Evolutionary conservation across 2,797 vertebrate species (phyloP).

Genomic region (Perodicticus potto): DNA sequence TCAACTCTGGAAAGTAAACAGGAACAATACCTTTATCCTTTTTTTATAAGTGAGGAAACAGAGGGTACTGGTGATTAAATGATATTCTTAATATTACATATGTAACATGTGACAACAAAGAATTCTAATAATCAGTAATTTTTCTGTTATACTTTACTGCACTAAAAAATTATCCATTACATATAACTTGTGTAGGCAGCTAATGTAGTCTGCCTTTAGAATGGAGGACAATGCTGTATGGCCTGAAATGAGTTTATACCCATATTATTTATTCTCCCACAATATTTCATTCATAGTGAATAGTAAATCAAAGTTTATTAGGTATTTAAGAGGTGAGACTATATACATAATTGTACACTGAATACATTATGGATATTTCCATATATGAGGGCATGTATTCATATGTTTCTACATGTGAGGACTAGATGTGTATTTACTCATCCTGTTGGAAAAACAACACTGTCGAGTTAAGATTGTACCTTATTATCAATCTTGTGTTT

Average conservation of each 20-base stretch:
- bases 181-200: background rate
- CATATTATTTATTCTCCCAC: background rate
- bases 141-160: background rate
- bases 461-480: background rate
- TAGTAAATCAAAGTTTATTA: background rate
- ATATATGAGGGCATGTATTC: background rate
- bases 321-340: background rate
- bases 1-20: background rate
- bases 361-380: background rate
- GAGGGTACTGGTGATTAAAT: background rate
- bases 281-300: background rate
- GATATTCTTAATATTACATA: background rate
- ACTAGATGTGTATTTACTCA: slow-evolving; percentile 4
- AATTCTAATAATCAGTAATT: background rate
- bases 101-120: slow-evolving; percentile 46
- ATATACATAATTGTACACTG: background rate
- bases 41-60: slow-evolving; percentile 54
- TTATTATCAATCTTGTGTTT: slow-evolving; percentile 50
- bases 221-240: background rate
- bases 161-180: background rate
- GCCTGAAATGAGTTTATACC: background rate
- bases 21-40: slow-evolving; percentile 16
- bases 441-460: slow-evolving; percentile 1
- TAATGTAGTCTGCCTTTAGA: background rate
- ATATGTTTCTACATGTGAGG: background rate